Evolutionary conservation across 2,797 vertebrate genomes (phyloP).

Genomic region (Girardinus metallicus): DNA sequence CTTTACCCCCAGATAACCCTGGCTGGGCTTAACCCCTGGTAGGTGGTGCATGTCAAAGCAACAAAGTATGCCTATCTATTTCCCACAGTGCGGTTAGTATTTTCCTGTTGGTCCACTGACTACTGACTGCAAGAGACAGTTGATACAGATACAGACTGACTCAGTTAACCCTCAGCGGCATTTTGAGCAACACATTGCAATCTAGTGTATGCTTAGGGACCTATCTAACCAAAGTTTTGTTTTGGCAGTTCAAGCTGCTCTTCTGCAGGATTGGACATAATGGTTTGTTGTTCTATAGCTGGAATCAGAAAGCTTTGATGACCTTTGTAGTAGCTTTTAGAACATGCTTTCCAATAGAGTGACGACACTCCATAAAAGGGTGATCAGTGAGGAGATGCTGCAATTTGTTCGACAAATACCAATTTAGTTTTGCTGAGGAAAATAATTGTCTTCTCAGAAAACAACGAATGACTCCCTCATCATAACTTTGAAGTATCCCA

Average conservation of each 20-base stretch:
- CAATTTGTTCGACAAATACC: not conserved
- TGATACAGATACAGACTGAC: not conserved
- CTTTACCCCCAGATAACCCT: not conserved
- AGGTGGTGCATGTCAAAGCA: not conserved
- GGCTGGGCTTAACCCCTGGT: not conserved
- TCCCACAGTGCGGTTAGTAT: not conserved
- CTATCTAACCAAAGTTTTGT: not conserved
- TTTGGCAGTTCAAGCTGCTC: not conserved
- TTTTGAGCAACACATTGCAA: not conserved
- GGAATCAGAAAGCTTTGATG: not conserved
- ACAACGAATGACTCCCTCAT: too few species aligned
- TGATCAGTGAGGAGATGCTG: not conserved
- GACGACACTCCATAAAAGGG: not conserved
- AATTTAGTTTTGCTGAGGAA: not conserved
- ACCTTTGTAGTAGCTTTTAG: not conserved
- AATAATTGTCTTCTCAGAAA: not conserved
- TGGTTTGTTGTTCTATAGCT: not conserved
- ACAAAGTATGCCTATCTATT: not conserved
- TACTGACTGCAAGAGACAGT: not conserved
- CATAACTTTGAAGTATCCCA: conserved; percentile 29
- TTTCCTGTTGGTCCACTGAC: not conserved
- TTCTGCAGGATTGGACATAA: not conserved
- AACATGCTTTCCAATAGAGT: not conserved
- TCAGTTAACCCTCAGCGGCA: not conserved
- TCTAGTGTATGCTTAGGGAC: not conserved